These are phyloP conservation scores for Patella ulyssiponensis DNA, from an alignment of 2,888 invertebrate genomes.

Conservation along the genomic window DNA sequence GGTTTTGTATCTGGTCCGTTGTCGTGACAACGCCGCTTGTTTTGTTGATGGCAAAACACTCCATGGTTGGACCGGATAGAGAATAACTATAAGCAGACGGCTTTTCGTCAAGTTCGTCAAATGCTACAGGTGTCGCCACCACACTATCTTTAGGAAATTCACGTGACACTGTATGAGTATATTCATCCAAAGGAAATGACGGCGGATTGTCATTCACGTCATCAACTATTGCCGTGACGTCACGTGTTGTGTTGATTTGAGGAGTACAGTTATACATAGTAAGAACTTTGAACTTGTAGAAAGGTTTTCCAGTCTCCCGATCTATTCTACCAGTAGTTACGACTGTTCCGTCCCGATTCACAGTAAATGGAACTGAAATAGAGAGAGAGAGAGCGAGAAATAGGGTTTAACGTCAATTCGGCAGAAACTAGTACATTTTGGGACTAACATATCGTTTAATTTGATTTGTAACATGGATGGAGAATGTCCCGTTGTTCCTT, in stretches of 20 bases:
- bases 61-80: slow-evolving; percentile 30
- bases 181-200: slow-evolving; percentile 34
- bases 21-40: slow-evolving; percentile 38
- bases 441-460: too few species aligned
- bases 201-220: slow-evolving; percentile 51
- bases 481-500: too few species aligned
- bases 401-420: too few species aligned
- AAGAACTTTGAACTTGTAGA: slow-evolving; percentile 37
- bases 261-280: slow-evolving; percentile 38
- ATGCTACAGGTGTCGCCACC: slow-evolving; percentile 46
- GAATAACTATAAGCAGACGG: slow-evolving; percentile 39
- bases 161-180: slow-evolving; percentile 37
- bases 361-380: slow-evolving; percentile 41
- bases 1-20: slow-evolving; percentile 17
- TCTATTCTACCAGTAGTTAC: slow-evolving; percentile 35
- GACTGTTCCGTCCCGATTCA: slow-evolving; percentile 38
- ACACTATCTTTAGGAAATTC: slow-evolving; percentile 38
- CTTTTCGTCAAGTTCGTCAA: slow-evolving; percentile 39
- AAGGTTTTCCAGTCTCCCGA: slow-evolving; percentile 33
- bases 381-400: neutral
- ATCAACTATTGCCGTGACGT: slow-evolving; percentile 40
- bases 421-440: too few species aligned
- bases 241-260: slow-evolving; percentile 29
- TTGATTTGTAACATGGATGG: too few species aligned
- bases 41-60: slow-evolving; percentile 36